Evolutionary conservation across 2,888 invertebrate species (phyloP), one percentile per base, ranked within the genome.

Genomic region (Macrosoma leucophasiata): DNA sequence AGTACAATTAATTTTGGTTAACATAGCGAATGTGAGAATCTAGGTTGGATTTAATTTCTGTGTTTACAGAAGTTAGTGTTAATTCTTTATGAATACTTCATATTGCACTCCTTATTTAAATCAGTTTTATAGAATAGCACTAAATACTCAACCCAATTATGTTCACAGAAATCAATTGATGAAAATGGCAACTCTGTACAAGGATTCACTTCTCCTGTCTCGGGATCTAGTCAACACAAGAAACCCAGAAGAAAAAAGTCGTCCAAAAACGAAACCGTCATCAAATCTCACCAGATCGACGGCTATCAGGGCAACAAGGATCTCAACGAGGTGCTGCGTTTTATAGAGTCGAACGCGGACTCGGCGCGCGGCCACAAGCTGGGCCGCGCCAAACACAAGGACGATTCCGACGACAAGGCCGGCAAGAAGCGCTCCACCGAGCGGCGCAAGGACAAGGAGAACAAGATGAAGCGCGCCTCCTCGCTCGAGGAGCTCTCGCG

Each of bases 401-500:
- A 78, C 48, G 81, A 84, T 52, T 52, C 67, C 33, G 75, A 78
- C 55, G 81, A 85, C 53, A 81, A 79, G 55, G 61, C 58, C 31
- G 56, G 69, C 51, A 84, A 84, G 63, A 86, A 86, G 45, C 84
- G 86, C 28, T 85, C 85, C 45, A 71, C 84, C 41, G 77, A 81
- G 52, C 72, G 81, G 1, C 75, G 77, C 55, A 75, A 75, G 56
- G 73, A 76, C 50, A 69, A 70, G 55, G 74, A 73, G 52, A 55
- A 50, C 46, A 73, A 76, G 55, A 48, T 88, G 37, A 89, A 91
- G 62, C 91, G 93, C 48, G 90, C 92, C 45, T 90, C 91, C 61
- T 93, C 93, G 15, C 76, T 94, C 52, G 93, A 94, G 67, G 94
- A 94, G 74, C 87, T 93, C 46, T 92, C 92, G 27, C 90, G 91